Conservation (phyloP, 2,113 vertebrate species). For the Eublepharis macularius region DNA sequence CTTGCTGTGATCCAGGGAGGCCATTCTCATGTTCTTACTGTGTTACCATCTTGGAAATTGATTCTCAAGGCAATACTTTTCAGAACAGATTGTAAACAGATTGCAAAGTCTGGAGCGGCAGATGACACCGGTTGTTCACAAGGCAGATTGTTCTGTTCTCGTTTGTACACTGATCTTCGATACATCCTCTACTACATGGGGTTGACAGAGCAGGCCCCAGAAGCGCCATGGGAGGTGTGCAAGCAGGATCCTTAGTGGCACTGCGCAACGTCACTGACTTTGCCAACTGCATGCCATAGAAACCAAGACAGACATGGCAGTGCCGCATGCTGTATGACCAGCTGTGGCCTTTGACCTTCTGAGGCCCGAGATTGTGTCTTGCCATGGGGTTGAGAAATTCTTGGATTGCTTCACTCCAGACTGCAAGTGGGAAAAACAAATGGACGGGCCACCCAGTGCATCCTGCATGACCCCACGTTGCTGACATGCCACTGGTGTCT, state of each 20-base stretch:
- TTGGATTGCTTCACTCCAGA: neutral
- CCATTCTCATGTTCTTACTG: neutral
- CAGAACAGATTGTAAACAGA: constrained; percentile 4
- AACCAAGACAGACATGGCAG: neutral
- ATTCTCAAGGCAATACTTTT: neutral
- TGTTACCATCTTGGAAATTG: neutral
- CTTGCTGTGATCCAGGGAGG: neutral
- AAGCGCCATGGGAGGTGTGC: neutral
- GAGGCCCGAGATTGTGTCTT: neutral
- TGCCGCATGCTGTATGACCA: neutral
- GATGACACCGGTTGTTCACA: neutral
- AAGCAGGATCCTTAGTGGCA: neutral
- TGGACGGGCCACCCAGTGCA: neutral
- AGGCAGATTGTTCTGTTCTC: constrained; percentile 4
- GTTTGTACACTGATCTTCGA: neutral
- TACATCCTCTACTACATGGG: neutral
- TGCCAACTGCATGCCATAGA: neutral
- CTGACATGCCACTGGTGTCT: neutral
- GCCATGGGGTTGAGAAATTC: neutral
- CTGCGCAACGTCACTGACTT: neutral
- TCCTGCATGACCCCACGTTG: neutral
- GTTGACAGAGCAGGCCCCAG: neutral
- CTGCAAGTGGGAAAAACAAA: neutral
- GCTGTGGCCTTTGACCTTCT: neutral
- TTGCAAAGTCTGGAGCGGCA: constrained; percentile 18